Percentiles rank a stretch among this genome's conserved stretches.
Conservation (phyloP, 1,140 invertebrate species). For the Drosophila tristis region DNA sequence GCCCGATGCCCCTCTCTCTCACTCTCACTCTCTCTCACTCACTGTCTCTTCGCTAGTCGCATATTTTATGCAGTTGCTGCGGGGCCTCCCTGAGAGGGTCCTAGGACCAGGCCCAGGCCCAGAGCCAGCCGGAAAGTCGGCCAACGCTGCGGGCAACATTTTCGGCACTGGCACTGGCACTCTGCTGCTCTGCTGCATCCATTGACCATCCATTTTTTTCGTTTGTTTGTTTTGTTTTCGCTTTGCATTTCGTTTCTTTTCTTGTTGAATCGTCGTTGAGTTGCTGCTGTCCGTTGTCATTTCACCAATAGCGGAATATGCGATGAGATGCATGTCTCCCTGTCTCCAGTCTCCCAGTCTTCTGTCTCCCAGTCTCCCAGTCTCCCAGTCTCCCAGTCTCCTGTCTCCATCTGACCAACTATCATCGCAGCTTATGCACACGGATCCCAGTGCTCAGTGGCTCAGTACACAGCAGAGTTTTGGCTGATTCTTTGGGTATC, state of each 20-base stretch:
- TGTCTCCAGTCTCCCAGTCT: too few relatives aligned
- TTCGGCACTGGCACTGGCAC: background rate
- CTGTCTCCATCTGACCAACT: too few relatives aligned
- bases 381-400: too few relatives aligned
- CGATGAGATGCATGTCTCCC: background rate
- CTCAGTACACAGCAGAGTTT: too few relatives aligned
- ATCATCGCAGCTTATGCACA: too few relatives aligned
- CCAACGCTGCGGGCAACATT: conserved; percentile 37
- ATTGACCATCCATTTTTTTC: conserved; percentile 42
- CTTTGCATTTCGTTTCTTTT: conserved; percentile 3
- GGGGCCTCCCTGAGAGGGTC: conserved; percentile 27
- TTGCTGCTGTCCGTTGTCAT: background rate
- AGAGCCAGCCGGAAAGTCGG: conserved; percentile 45
- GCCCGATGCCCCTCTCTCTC: background rate
- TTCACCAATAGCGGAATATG: conserved; percentile 12
- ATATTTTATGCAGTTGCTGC: conserved; percentile 63
- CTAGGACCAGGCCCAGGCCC: conserved; percentile 8
- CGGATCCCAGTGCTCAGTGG: too few relatives aligned
- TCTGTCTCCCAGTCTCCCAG: background rate
- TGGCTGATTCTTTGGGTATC: too few relatives aligned
- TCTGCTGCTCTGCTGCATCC: conserved; percentile 37
- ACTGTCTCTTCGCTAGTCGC: conserved; percentile 40
- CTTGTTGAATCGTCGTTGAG: conserved; percentile 17
- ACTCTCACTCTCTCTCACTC: background rate
- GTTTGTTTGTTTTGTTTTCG: conserved; percentile 26